phyloP scores from a whole-genome alignment of 2,888 invertebrate genomes.

The Zonitis immaculata region DNA sequence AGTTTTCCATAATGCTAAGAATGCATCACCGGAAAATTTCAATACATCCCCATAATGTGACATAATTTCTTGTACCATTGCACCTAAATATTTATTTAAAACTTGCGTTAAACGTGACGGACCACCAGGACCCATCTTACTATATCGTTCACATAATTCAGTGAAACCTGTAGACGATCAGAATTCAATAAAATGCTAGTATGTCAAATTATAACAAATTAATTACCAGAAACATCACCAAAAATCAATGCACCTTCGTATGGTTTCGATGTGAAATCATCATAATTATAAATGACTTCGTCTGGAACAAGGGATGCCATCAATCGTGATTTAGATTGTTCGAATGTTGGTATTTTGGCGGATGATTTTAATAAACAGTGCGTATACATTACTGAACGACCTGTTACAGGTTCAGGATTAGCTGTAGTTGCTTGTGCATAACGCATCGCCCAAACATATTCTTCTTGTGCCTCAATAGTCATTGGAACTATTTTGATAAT shows the following conservation, averaged over 20 bases:
- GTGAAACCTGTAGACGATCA: slow-evolving; percentile 53
- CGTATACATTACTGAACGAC: too few species aligned
- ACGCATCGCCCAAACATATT: too few species aligned
- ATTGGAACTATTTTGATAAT: too few species aligned
- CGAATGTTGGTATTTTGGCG: too few species aligned
- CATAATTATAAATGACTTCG: slow-evolving; percentile 57
- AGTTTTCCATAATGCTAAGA: slow-evolving; percentile 64
- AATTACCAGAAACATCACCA: slow-evolving; percentile 60
- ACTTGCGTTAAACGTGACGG: slow-evolving; percentile 66
- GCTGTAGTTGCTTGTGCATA: too few species aligned
- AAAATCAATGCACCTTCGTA: slow-evolving; percentile 60
- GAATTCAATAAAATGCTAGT: too few species aligned
- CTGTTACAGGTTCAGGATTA: too few species aligned
- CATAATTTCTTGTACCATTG: slow-evolving; percentile 66
- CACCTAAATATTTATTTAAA: slow-evolving; percentile 65
- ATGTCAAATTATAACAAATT: too few species aligned
- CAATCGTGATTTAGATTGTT: too few species aligned
- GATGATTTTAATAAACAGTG: too few species aligned
- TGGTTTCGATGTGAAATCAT: slow-evolving; percentile 51
- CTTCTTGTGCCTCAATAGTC: too few species aligned
- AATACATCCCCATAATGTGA: slow-evolving; percentile 62
- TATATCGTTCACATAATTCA: slow-evolving; percentile 62
- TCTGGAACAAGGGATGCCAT: slow-evolving; percentile 60
- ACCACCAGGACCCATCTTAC: slow-evolving; percentile 60
- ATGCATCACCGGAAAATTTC: slow-evolving; percentile 65